Percentiles rank a stretch among this genome's conserved stretches.
Conservation (phyloP, 2,113 vertebrate species). For the Tachycineta bicolor region DNA sequence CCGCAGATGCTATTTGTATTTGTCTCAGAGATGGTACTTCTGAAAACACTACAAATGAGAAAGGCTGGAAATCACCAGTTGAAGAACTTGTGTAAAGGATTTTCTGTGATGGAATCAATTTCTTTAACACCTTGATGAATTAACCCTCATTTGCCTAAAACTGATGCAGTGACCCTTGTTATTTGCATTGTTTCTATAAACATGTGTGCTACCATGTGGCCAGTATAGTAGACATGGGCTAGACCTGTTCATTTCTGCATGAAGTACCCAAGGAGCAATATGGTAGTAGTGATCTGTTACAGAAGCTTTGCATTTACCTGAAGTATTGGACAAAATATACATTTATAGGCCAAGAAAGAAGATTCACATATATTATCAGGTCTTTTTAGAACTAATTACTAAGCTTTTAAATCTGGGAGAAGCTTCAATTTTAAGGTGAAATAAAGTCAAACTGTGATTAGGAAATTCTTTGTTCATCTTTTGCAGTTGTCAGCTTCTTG, state of each 20-base stretch:
- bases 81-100: neutral
- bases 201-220: neutral
- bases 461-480: neutral
- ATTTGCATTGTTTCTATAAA: neutral
- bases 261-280: neutral
- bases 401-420: neutral
- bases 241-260: neutral
- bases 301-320: neutral
- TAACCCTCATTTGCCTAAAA: neutral
- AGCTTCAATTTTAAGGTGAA: neutral
- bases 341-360: neutral
- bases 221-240: neutral
- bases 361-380: neutral
- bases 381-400: neutral
- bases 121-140: neutral
- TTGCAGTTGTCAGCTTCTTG: neutral
- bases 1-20: neutral
- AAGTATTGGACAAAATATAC: rapidly evolving
- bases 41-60: neutral
- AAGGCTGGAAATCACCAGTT: neutral
- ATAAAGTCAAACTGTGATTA: neutral
- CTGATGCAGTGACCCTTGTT: neutral
- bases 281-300: neutral
- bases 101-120: neutral
- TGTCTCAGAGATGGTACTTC: neutral